Evolutionary conservation across 2,888 invertebrate genomes (phyloP).

Genomic region (Polietes domitor): DNA sequence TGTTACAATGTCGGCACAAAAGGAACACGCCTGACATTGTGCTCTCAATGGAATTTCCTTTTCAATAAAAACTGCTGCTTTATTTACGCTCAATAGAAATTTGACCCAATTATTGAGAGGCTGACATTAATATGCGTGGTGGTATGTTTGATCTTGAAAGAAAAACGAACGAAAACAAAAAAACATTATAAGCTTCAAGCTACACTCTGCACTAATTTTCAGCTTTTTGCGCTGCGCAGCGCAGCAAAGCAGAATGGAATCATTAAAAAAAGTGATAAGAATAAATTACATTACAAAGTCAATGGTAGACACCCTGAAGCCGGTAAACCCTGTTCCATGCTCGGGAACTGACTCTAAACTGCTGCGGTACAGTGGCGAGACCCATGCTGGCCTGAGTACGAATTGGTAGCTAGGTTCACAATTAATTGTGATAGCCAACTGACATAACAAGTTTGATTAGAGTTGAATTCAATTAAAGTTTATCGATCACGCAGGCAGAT

Average conservation of each 20-base stretch:
- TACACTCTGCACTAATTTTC: slow-evolving; percentile 18
- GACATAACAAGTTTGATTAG: slow-evolving; percentile 4
- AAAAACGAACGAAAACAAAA: too few relatives aligned
- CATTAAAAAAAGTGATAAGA: slow-evolving; percentile 4
- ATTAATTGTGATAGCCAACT: neutral
- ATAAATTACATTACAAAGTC: neutral
- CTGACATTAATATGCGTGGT: slow-evolving; percentile 44
- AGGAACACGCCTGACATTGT: too few relatives aligned
- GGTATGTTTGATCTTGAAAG: slow-evolving; percentile 22
- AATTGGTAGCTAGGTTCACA: slow-evolving; percentile 3
- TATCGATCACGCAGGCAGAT: neutral
- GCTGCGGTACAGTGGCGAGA: neutral
- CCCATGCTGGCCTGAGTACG: neutral
- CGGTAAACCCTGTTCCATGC: neutral
- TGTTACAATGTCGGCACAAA: too few relatives aligned
- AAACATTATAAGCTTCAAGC: neutral
- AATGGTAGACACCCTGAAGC: slow-evolving; percentile 25
- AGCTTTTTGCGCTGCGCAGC: slow-evolving; percentile 1
- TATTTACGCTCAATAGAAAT: slow-evolving; percentile 46
- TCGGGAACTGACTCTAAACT: neutral
- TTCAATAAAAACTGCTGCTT: slow-evolving; percentile 46
- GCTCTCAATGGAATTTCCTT: slow-evolving; percentile 50
- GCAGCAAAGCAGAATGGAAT: slow-evolving; percentile 41
- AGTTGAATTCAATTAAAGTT: slow-evolving; percentile 26
- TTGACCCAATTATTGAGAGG: slow-evolving; percentile 40